Percentiles rank a stretch among this genome's conserved stretches.
These are phyloP conservation scores for Papilio xuthus DNA, from an alignment of 1,140 invertebrate genomes.

Conservation along the genomic window DNA sequence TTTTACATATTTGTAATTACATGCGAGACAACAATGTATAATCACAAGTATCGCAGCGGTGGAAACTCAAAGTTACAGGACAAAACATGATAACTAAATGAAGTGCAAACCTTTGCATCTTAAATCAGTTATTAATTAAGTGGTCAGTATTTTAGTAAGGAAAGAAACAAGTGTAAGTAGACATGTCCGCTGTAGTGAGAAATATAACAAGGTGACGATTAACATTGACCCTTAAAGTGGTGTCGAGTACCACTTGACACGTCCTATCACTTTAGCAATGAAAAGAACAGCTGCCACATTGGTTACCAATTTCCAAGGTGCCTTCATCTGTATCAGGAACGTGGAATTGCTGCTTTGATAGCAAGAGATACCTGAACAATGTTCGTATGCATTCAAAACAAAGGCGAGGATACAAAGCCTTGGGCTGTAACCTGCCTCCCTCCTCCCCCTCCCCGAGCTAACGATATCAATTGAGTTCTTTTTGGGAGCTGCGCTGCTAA, in stretches of 20 bases:
- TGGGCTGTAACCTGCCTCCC: neutral
- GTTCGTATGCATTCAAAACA: too few species aligned
- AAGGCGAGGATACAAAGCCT: neutral
- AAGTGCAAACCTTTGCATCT: neutral
- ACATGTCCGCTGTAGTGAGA: neutral
- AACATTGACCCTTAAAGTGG: neutral
- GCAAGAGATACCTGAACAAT: too few species aligned
- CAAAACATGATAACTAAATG: neutral
- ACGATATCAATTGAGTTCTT: slow-evolving; percentile 29
- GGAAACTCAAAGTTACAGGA: neutral
- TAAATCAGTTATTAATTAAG: neutral
- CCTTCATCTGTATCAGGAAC: too few species aligned
- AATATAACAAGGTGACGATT: neutral
- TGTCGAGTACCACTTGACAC: neutral
- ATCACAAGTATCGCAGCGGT: too few species aligned
- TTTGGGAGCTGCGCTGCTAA: neutral
- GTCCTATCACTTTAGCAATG: neutral
- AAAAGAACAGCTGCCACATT: too few species aligned
- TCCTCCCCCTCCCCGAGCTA: neutral
- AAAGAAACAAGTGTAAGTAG: neutral
- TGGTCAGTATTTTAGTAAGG: neutral
- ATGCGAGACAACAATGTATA: too few species aligned
- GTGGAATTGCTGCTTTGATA: too few species aligned
- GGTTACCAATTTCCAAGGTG: too few species aligned
- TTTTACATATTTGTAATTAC: too few species aligned